Evolutionary conservation across 2,797 vertebrate species (phyloP).

Genomic region (Fundulus diaphanus): DNA sequence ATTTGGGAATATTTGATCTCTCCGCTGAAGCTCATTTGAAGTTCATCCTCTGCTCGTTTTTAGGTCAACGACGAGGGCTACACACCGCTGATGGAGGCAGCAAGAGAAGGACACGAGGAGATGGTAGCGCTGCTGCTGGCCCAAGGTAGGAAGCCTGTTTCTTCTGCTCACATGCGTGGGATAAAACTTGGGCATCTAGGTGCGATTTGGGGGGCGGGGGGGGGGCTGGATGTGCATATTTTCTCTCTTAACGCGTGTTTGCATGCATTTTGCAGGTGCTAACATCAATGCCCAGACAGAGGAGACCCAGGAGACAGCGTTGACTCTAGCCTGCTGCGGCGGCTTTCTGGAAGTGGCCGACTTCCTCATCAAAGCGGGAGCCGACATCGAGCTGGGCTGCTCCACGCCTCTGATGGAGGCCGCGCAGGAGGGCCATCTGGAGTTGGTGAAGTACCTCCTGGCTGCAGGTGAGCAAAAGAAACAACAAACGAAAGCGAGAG

Average conservation of each 20-base stretch:
- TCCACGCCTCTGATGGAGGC: slow-evolving; percentile 99
- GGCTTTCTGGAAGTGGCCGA: slow-evolving; percentile 98
- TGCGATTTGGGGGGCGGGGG: too few relatives aligned
- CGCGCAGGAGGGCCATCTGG: slow-evolving; percentile 97
- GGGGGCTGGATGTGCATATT: not conserved
- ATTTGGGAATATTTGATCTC: not conserved
- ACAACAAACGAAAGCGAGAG: not conserved
- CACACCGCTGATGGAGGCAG: slow-evolving; percentile 98
- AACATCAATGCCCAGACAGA: slow-evolving; percentile 99
- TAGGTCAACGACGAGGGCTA: slow-evolving; percentile 98
- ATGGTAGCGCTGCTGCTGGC: slow-evolving; percentile 98
- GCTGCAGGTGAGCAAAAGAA: slow-evolving; percentile 88
- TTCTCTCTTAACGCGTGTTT: not conserved
- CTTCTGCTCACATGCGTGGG: slow-evolving; percentile 1
- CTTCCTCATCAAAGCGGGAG: slow-evolving; percentile 98
- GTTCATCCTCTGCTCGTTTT: slow-evolving; percentile 38
- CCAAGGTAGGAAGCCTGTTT: slow-evolving; percentile 83
- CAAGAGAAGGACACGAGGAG: slow-evolving; percentile 97
- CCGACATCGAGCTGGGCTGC: slow-evolving; percentile 97
- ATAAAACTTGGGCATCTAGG: not conserved
- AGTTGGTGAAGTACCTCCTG: slow-evolving; percentile 97
- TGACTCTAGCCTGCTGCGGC: slow-evolving; percentile 97
- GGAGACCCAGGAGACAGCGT: slow-evolving; percentile 97
- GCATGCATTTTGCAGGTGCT: slow-evolving; percentile 82
- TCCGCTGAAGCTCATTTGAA: not conserved